Conservation (phyloP, 2,113 vertebrate genomes). For the Microtus richardsoni region DNA sequence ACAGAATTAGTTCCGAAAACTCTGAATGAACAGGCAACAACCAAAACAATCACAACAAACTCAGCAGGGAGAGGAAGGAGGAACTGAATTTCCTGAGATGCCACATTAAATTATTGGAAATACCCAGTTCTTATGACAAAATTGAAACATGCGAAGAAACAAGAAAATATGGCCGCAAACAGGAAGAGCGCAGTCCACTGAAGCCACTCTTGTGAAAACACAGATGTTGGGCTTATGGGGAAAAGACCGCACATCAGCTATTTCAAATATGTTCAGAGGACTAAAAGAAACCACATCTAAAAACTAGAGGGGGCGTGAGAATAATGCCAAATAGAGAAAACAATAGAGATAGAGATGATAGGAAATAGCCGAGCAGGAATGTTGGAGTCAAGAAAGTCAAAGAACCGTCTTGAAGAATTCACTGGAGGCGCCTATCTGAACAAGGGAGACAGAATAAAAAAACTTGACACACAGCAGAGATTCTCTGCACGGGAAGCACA, state of each 20-base stretch:
- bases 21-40: neutral
- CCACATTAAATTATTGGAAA: constrained; percentile 31
- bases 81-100: constrained; percentile 16
- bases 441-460: neutral
- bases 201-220: neutral
- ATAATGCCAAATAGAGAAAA: constrained; percentile 16
- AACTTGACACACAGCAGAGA: neutral
- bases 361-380: neutral
- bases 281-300: constrained; percentile 42
- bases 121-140: neutral
- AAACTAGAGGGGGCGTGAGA: neutral
- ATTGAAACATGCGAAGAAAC: neutral
- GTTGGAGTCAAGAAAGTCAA: neutral
- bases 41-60: neutral
- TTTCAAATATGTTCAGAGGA: constrained; percentile 24
- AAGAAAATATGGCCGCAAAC: constrained; percentile 26
- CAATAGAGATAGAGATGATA: constrained; percentile 4
- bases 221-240: constrained; percentile 11
- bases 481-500: neutral
- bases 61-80: neutral
- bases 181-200: neutral
- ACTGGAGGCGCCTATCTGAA: neutral
- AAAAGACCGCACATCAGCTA: constrained; percentile 23
- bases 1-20: neutral
- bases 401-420: neutral